Base-by-base conservation (phyloP, 2,113 vertebrate species). In the Panthera leo region DNA sequence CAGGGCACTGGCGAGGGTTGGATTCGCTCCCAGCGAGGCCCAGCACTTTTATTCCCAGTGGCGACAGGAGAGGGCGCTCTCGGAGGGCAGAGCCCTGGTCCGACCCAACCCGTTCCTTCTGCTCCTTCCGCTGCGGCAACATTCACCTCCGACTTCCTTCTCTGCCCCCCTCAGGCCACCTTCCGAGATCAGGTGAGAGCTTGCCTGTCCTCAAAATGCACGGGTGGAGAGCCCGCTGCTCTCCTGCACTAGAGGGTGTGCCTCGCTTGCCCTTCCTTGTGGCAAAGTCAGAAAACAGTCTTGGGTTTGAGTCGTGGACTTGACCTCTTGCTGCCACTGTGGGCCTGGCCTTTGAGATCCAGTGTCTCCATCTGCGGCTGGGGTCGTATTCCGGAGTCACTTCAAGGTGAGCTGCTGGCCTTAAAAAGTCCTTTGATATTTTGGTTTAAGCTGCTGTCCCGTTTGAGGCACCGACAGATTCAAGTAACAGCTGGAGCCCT, bases 391-490 rank as follows among this genome's bases (percentile, higher is more conserved):
- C 85, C 95, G 71, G 67, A 53, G 84, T 61, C 87, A 65, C 63
- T 80, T 94, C 93, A 63, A 94, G 93, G 91, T 34, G 90, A 92
- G 45, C 51, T 93, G 51, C 36, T 76, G 0, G 15, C 31, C 70
- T 88, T 58, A 65, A 21, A 25, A 88, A 88, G 93, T 21, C 78
- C 65, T 96, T 97, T 95, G 91, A 86, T 95, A 82, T 68, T 95
- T 61, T 42, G 58, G 67, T 88, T 36, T 27, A 65, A 94, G 85
- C 75, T 36, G 8, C 9, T 51, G 55, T 65, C 18, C 53, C 42
- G 5, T 76, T n/a, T 45, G 83, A 94, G 67, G 61, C 7, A 1
- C 55, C 0, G 4, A 42, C 27, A 0, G 13, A 82, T 67, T 85
- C 85, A 67, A 92, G 79, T 14, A 61, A 79, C 95, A 91, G 82